phyloP scores from a whole-genome alignment of 2,888 invertebrate genomes.

The Campaea margaritaria region DNA sequence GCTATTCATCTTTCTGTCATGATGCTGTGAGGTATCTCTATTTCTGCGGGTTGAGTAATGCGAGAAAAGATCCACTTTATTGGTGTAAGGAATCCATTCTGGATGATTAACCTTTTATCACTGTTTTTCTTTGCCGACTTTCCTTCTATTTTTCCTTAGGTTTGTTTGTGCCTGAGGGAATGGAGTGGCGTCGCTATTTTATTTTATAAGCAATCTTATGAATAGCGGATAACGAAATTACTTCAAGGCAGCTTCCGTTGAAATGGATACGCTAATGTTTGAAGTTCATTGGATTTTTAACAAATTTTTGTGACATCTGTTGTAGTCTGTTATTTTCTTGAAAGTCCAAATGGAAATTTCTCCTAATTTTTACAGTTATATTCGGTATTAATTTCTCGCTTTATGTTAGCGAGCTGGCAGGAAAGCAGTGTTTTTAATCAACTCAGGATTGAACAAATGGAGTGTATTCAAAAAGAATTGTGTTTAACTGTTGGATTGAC shows the following conservation, averaged over 20 bases:
- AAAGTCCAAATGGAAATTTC: too few relatives aligned
- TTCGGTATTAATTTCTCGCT: too few relatives aligned
- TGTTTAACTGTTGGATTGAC: too few relatives aligned
- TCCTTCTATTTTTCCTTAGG: conserved; percentile 42
- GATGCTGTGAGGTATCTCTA: conserved; percentile 54
- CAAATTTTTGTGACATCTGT: background rate
- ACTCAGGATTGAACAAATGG: too few relatives aligned
- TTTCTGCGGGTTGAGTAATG: conserved; percentile 58
- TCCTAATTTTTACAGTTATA: too few relatives aligned
- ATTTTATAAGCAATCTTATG: conserved; percentile 32
- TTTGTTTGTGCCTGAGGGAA: conserved; percentile 39
- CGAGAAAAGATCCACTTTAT: conserved; percentile 57
- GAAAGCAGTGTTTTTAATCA: too few relatives aligned
- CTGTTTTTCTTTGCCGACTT: conserved; percentile 53
- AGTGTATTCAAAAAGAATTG: too few relatives aligned
- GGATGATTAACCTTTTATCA: conserved; percentile 66
- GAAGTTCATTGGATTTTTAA: conserved; percentile 5
- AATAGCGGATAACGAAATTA: conserved; percentile 28
- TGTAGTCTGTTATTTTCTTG: background rate
- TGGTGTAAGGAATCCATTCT: conserved; percentile 63
- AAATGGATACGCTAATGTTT: conserved; percentile 9
- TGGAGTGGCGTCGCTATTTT: conserved; percentile 33
- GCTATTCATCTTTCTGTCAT: conserved; percentile 63
- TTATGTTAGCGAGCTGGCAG: too few relatives aligned
- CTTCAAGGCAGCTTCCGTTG: conserved; percentile 12